Conservation (phyloP, 2,888 invertebrate species). For the Macropis europaea region DNA sequence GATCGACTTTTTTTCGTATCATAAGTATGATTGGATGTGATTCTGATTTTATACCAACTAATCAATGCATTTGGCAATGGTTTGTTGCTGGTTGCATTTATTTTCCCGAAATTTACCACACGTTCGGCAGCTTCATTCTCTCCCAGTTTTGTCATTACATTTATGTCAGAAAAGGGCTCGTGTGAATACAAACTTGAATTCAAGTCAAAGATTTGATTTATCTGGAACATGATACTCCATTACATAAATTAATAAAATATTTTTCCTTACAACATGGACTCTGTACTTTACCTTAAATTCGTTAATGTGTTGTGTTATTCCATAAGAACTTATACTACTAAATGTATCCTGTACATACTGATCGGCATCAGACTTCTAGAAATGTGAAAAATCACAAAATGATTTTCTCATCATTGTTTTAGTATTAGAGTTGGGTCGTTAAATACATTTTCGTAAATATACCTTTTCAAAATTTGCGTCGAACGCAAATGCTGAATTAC, state of each 20-base stretch:
- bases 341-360: conserved; percentile 16
- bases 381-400: not conserved
- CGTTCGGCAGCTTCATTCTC: conserved; percentile 55
- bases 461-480: conserved; percentile 45
- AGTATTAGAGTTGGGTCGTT: not conserved
- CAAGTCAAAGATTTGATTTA: conserved; percentile 70
- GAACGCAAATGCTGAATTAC: conserved; percentile 17
- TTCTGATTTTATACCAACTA: conserved; percentile 67
- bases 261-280: conserved; percentile 21
- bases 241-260: not conserved
- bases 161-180: conserved; percentile 53
- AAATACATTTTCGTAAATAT: not conserved
- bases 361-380: conserved; percentile 27
- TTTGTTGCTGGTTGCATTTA: conserved; percentile 35
- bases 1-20: conserved; percentile 64
- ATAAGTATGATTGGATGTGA: conserved; percentile 49
- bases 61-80: conserved; percentile 67
- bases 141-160: conserved; percentile 62
- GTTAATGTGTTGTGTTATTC: conserved; percentile 82
- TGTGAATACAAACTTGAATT: conserved; percentile 65
- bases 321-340: conserved; percentile 71
- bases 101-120: conserved; percentile 62
- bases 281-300: conserved; percentile 81
- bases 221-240: conserved; percentile 51
- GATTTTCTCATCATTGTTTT: not conserved